A percentile compares a stretch with the other conserved stretches of the same genome.
Evolutionary conservation across 2,888 invertebrate species (phyloP).

Genomic region (Coenonympha glycerion): DNA sequence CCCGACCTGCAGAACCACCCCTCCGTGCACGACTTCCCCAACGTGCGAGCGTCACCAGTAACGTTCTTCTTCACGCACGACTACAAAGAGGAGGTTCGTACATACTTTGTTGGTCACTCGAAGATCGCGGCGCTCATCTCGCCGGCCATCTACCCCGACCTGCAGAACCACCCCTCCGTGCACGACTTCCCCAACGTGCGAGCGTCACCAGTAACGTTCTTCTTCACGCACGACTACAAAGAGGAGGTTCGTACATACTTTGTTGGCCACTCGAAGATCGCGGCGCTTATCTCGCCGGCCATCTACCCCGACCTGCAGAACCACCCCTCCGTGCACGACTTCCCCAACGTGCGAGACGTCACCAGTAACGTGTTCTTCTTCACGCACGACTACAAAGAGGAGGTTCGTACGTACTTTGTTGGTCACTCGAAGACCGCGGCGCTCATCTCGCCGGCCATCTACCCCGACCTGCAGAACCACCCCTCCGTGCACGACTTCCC

Average conservation of each 20-base stretch:
- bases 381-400: constrained; percentile 77
- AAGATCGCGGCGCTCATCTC: constrained; percentile 70
- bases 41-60: constrained; percentile 75
- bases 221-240: constrained; percentile 77
- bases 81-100: constrained; percentile 70
- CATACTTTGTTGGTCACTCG: neutral
- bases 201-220: constrained; percentile 78
- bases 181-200: constrained; percentile 70
- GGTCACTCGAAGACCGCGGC: constrained; percentile 47
- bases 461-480: constrained; percentile 78
- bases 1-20: constrained; percentile 76
- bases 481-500: constrained; percentile 75
- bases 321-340: constrained; percentile 75
- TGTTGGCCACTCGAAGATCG: constrained; percentile 37
- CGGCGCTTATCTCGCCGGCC: constrained; percentile 76
- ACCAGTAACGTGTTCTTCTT: constrained; percentile 80
- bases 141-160: constrained; percentile 81
- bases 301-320: constrained; percentile 81
- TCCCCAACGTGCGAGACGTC: constrained; percentile 76
- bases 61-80: constrained; percentile 82
- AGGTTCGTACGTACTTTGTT: constrained; percentile 41
- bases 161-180: constrained; percentile 79
- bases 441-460: constrained; percentile 81
- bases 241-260: constrained; percentile 65
- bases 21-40: constrained; percentile 74